phyloP scores from a whole-genome alignment of 2,797 vertebrate species.

The Parauchenoglanis ngamensis region DNA sequence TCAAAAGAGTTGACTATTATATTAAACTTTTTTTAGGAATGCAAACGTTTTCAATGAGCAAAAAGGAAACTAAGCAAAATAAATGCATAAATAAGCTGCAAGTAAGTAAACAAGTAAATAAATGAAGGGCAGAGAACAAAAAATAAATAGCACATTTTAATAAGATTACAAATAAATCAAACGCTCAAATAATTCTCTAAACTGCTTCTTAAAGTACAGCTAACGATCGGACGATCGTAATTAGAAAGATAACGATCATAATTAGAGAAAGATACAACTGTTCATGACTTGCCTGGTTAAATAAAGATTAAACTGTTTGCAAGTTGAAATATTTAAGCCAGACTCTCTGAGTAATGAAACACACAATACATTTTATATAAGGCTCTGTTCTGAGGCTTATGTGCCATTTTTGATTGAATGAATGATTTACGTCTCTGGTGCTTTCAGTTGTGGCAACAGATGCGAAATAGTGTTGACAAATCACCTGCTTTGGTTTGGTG shows the following conservation, averaged over 20 bases:
- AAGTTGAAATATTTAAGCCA: neutral
- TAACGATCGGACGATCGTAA: too few relatives aligned
- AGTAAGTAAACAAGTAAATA: neutral
- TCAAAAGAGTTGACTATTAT: neutral
- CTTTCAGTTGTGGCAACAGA: constrained; percentile 4
- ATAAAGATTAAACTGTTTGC: neutral
- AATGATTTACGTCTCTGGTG: neutral
- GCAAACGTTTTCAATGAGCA: neutral
- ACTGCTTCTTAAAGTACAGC: neutral
- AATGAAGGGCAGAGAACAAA: neutral
- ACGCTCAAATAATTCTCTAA: neutral
- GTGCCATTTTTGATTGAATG: neutral
- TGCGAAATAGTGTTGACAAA: neutral
- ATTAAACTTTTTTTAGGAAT: neutral
- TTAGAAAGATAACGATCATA: too few relatives aligned
- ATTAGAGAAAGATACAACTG: too few relatives aligned
- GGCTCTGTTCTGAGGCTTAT: neutral
- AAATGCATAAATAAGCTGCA: too few relatives aligned
- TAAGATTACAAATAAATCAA: neutral
- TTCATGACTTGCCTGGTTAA: too few relatives aligned
- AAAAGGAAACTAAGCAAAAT: neutral
- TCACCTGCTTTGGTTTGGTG: neutral
- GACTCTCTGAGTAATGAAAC: neutral
- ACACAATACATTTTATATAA: neutral
- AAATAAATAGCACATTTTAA: neutral